phyloP scores from a whole-genome alignment of 2,113 vertebrate genomes.

The Dolichotis patagonum region DNA sequence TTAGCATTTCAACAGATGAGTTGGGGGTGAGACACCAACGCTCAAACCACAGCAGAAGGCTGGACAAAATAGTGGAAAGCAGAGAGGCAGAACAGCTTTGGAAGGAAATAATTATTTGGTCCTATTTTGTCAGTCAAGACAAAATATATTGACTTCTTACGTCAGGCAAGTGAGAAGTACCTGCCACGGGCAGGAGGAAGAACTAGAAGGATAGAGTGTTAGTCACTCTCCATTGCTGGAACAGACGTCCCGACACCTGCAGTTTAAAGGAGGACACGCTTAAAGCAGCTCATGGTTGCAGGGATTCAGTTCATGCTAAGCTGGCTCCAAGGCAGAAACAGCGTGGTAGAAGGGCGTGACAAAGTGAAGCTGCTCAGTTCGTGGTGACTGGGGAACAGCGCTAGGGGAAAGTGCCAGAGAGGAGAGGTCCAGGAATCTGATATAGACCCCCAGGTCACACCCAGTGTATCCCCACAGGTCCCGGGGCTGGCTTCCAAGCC shows the following conservation, averaged over 20 bases:
- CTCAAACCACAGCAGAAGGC: not conserved
- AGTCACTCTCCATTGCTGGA: not conserved
- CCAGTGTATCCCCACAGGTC: not conserved
- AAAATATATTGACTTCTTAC: not conserved
- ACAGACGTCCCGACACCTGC: not conserved
- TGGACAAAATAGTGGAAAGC: not conserved
- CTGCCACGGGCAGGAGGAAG: not conserved
- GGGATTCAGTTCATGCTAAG: not conserved
- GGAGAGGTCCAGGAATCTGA: not conserved
- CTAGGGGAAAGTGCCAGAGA: not conserved
- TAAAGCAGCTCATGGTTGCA: not conserved
- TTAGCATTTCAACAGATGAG: not conserved
- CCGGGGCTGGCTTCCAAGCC: not conserved
- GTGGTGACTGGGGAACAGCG: not conserved
- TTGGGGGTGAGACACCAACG: not conserved
- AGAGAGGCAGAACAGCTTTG: not conserved
- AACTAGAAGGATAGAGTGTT: not conserved
- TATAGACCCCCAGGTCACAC: not conserved
- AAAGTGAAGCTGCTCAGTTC: not conserved
- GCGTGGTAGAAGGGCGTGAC: not conserved
- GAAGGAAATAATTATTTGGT: slow-evolving; percentile 20
- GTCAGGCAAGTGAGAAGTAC: not conserved
- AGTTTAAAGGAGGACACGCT: not conserved
- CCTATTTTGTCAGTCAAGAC: slow-evolving; percentile 5
- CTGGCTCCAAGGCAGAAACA: not conserved